Evolutionary conservation across 2,113 vertebrate species (phyloP), one percentile per base, ranked within the genome.

Genomic region (Pongo abelii): DNA sequence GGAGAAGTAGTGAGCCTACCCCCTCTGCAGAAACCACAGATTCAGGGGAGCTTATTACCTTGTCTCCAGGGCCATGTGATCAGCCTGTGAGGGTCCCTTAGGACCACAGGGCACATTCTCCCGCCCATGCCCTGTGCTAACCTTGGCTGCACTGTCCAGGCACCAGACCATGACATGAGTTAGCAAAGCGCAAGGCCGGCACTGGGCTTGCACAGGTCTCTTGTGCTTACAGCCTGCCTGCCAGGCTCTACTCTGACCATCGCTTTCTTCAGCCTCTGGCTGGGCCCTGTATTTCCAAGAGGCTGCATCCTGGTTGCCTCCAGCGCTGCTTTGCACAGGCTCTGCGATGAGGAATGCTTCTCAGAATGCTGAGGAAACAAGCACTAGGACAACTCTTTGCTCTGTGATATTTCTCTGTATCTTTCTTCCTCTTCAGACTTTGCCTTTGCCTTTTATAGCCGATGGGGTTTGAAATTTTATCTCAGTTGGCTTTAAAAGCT

Each of bases 401-500:
- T 78, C n/a, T 67, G 5, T 61, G 84, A 48, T 38, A 38, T 27
- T 92, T 69, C 64, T 70, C 18, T 57, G 8, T 55, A 13, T 43
- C 75, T 67, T 48, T 17, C 20, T 0, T 67, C 38, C 22, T 50
- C 77, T 88, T 83, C 38, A 93, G 46, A 93, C 5, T 23, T 80
- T 75, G 67, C 30, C 32, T 48, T 77, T 89, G 55, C 13, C 69
- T 55, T 69, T 57, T 69, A 35, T 32, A 8, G 14, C 57, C 59
- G 84, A 38, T 25, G 35, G 17, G 30, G n/a, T 89, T 57, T 69
- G 57, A 84, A 52, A n/a, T 86, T 40, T 74, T 84, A 35, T 87
- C 83, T 92, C 88, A 79, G 64, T 87, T 75, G 43, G n/a, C 11
- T 72, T 61, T 59, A 87, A 95, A 87, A 87, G 7, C 90, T n/a